These are phyloP conservation scores for Bolborhynchus lineola DNA, from an alignment of 2,113 vertebrate species.

Conservation along the genomic window DNA sequence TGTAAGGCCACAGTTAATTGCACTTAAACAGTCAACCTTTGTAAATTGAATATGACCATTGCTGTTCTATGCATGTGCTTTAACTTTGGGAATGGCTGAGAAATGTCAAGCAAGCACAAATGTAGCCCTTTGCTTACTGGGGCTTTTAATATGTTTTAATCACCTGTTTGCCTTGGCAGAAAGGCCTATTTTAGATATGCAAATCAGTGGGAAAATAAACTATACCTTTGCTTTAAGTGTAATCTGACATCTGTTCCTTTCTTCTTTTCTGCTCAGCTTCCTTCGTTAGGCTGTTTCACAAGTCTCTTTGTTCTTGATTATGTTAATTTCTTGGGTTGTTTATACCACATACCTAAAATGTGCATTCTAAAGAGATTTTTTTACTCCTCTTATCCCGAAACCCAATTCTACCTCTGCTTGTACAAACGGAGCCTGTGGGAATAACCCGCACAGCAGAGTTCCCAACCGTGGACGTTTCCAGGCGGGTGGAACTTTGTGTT, in stretches of 20 bases:
- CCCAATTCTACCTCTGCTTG: not conserved
- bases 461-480: not conserved
- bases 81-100: not conserved
- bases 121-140: not conserved
- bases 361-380: not conserved
- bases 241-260: constrained; percentile 59
- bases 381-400: not conserved
- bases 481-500: not conserved
- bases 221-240: constrained; percentile 27
- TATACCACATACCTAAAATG: not conserved
- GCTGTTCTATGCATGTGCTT: not conserved
- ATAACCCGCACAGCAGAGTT: not conserved
- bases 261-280: constrained; percentile 26
- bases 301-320: constrained; percentile 42
- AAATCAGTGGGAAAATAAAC: constrained; percentile 57
- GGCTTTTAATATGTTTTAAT: constrained; percentile 61
- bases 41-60: not conserved
- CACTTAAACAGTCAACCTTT: not conserved
- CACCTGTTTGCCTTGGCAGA: constrained; percentile 68
- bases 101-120: not conserved
- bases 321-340: constrained; percentile 25
- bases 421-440: not conserved
- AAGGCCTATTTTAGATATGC: constrained; percentile 41
- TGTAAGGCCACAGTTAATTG: constrained; percentile 17
- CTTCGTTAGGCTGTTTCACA: constrained; percentile 23